A percentile compares a stretch with the other conserved stretches of the same genome.
phyloP scores from a whole-genome alignment of 2,113 vertebrate genomes.

The Ceyx margarethae region DNA sequence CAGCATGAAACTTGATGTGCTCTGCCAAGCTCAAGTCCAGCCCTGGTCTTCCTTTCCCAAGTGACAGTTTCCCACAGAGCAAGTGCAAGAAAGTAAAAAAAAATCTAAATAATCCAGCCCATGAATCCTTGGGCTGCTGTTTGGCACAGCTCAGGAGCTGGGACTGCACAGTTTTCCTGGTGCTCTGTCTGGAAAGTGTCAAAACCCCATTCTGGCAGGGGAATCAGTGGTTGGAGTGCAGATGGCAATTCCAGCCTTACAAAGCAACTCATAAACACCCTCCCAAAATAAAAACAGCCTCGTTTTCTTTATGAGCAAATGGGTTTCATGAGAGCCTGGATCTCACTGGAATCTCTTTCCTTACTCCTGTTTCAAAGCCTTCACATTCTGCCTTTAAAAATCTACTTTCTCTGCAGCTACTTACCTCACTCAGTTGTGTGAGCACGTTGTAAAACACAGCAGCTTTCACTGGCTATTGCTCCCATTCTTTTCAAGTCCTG shows the following conservation, averaged over 20 bases:
- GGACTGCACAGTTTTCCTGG: neutral
- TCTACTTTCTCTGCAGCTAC: neutral
- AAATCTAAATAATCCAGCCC: too few species aligned
- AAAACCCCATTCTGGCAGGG: neutral
- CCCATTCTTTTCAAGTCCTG: slow-evolving; percentile 19
- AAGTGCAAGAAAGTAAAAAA: neutral
- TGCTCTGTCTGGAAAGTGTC: neutral
- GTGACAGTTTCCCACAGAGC: neutral
- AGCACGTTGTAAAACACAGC: neutral
- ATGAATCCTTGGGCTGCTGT: neutral
- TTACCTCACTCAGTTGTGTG: slow-evolving; percentile 11
- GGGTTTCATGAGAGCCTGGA: neutral
- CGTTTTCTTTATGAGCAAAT: neutral
- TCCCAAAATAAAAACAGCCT: neutral
- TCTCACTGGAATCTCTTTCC: neutral
- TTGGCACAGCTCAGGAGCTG: neutral
- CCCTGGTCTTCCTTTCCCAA: neutral
- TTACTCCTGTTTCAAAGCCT: neutral
- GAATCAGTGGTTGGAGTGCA: neutral
- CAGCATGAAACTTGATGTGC: neutral
- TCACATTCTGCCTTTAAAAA: slow-evolving; percentile 11
- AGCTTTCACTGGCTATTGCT: slow-evolving; percentile 16
- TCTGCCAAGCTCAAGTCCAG: neutral
- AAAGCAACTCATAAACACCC: neutral
- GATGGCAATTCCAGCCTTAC: neutral